Conservation (phyloP, 2,888 invertebrate species). For the Clivina fossor region DNA sequence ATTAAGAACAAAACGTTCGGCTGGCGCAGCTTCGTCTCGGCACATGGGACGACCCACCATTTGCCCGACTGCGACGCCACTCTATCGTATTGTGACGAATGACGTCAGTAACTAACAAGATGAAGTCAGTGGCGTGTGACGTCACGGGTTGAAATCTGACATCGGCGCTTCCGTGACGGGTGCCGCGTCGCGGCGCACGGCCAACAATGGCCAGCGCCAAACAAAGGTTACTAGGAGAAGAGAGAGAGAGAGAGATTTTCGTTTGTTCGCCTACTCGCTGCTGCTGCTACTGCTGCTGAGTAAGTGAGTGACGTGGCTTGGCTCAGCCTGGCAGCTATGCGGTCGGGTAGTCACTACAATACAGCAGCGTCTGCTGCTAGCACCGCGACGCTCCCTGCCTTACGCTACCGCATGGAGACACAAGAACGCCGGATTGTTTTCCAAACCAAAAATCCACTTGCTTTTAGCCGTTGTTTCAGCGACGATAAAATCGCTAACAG, state of each 20-base stretch:
- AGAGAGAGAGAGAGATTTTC: slow-evolving; percentile 13
- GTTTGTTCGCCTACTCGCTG: too few species aligned
- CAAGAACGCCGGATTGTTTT: slow-evolving; percentile 16
- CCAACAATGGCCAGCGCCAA: slow-evolving; percentile 20
- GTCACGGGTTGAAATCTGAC: slow-evolving; percentile 50
- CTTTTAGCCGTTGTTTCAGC: not conserved
- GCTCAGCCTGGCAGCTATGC: slow-evolving; percentile 5
- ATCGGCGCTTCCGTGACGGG: slow-evolving; percentile 43
- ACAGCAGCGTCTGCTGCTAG: not conserved
- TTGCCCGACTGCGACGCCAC: slow-evolving; percentile 32
- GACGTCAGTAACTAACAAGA: slow-evolving; percentile 49
- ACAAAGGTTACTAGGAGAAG: slow-evolving; percentile 27
- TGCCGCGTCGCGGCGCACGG: slow-evolving; percentile 47
- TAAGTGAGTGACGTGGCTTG: slow-evolving; percentile 2
- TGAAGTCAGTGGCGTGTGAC: slow-evolving; percentile 58
- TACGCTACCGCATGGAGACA: not conserved
- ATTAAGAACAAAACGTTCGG: too few species aligned
- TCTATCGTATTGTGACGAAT: slow-evolving; percentile 39
- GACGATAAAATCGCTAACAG: too few species aligned
- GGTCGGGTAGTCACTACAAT: not conserved
- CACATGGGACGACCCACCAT: too few species aligned
- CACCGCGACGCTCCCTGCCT: not conserved
- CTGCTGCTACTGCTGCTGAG: too few species aligned
- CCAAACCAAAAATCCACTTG: slow-evolving; percentile 15
- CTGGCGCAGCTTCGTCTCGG: too few species aligned